Evolutionary conservation across 2,888 invertebrate species (phyloP).

Genomic region (Drosophila anomalipes): DNA sequence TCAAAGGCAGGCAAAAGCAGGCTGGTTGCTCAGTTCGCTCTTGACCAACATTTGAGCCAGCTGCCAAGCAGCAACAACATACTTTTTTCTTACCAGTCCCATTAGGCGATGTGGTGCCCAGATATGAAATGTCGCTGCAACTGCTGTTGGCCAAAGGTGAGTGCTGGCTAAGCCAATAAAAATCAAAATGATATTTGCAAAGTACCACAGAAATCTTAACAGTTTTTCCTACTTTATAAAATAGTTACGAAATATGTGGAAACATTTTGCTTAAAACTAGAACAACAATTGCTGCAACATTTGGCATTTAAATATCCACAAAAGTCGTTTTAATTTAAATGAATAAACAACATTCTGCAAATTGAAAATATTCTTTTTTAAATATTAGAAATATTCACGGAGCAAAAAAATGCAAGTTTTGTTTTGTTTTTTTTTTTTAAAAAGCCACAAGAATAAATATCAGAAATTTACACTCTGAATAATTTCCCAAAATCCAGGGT

Average conservation of each 20-base stretch:
- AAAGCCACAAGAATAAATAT: too few species aligned
- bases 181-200: not conserved
- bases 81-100: conserved; percentile 12
- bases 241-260: not conserved
- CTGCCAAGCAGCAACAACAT: conserved; percentile 16
- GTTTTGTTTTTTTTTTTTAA: not conserved
- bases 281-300: not conserved
- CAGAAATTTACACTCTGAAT: not conserved
- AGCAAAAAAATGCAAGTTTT: not conserved
- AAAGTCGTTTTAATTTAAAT: not conserved
- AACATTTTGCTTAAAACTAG: not conserved
- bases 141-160: conserved; percentile 30
- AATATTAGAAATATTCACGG: too few species aligned
- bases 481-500: not conserved
- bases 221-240: not conserved
- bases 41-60: conserved; percentile 62
- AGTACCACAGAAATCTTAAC: not conserved
- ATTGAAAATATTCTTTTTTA: not conserved
- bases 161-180: not conserved
- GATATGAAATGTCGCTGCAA: conserved; percentile 23
- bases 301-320: too few species aligned
- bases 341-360: not conserved
- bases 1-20: conserved; percentile 3
- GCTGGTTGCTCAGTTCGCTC: conserved; percentile 32
- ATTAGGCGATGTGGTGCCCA: conserved; percentile 29